Conservation (phyloP, 53 echinoderm and acorn worm species). For the Mesocentrotus franciscanus region DNA sequence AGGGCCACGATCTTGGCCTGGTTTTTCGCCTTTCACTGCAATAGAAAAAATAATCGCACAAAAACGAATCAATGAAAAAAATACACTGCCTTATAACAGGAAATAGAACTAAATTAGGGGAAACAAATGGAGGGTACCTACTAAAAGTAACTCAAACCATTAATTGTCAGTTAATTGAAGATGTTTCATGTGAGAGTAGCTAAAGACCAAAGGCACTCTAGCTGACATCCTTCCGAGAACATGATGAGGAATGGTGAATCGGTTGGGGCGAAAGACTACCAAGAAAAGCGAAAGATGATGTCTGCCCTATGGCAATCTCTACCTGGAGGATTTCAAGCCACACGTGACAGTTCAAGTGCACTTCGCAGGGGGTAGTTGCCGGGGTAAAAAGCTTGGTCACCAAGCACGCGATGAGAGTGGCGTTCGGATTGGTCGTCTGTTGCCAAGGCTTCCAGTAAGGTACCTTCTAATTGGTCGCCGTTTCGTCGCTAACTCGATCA, state of each 20-base stretch:
- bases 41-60: too few relatives aligned
- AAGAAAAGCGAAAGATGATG: conserved; percentile 27
- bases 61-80: too few relatives aligned
- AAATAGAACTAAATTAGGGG: too few relatives aligned
- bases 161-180: too few relatives aligned
- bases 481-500: background rate
- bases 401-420: conserved; percentile 22
- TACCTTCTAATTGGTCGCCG: conserved; percentile 23
- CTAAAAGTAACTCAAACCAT: too few relatives aligned
- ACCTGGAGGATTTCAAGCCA: conserved; percentile 30
- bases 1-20: too few relatives aligned
- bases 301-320: conserved; percentile 46
- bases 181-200: too few relatives aligned
- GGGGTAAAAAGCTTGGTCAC: conserved; percentile 39
- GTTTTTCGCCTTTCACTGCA: too few relatives aligned
- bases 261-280: background rate
- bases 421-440: conserved; percentile 11
- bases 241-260: background rate
- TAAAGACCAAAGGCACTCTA: too few relatives aligned
- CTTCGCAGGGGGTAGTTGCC: conserved; percentile 61
- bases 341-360: conserved; percentile 63
- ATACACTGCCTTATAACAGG: too few relatives aligned
- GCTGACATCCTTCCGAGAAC: background rate
- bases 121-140: too few relatives aligned
- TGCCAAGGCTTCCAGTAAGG: background rate